A percentile compares a stretch with the other conserved stretches of the same genome.
Evolutionary conservation across 2,888 invertebrate species (phyloP).

Genomic region (Ichneumon xanthorius): DNA sequence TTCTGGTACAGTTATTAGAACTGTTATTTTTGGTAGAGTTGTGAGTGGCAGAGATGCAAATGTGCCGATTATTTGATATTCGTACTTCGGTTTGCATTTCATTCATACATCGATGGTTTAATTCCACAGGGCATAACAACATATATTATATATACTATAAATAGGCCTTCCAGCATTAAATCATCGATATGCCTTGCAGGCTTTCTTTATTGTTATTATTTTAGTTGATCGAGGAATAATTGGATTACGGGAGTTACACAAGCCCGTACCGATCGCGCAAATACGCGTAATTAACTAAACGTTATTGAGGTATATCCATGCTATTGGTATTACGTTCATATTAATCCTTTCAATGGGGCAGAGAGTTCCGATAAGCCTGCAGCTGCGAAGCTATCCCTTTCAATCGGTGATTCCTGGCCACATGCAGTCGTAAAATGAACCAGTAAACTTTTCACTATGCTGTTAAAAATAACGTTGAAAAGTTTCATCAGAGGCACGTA

Average conservation of each 20-base stretch:
- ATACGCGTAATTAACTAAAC: neutral
- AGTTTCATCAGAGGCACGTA: neutral
- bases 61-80: neutral
- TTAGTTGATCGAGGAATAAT: neutral
- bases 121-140: neutral
- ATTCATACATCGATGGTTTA: neutral
- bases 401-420: neutral
- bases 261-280: neutral
- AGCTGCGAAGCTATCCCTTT: constrained; percentile 6
- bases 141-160: neutral
- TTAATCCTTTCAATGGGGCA: constrained; percentile 22
- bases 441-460: neutral
- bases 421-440: neutral
- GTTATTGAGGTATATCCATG: neutral
- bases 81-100: neutral
- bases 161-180: neutral
- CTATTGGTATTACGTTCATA: neutral
- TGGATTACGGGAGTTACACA: neutral
- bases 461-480: neutral
- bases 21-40: too few species aligned
- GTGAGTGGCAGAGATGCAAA: too few species aligned
- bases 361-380: constrained; percentile 10
- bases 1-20: too few species aligned
- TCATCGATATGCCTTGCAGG: neutral
- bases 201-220: neutral